phyloP scores from a whole-genome alignment of 2,888 invertebrate species.

The Balanococcus diminutus region DNA sequence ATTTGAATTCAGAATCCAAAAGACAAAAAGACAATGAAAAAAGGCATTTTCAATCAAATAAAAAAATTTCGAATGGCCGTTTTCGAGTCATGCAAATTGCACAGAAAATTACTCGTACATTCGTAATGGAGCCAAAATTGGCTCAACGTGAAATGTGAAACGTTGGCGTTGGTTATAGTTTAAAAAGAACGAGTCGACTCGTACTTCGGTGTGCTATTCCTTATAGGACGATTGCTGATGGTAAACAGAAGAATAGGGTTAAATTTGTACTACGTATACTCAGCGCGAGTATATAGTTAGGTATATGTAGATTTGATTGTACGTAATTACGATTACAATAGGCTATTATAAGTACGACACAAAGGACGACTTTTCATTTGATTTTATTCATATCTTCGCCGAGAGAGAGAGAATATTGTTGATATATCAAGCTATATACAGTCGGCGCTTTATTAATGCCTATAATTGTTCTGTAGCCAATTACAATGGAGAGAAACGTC shows the following conservation, averaged over 20 bases:
- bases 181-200: no score
- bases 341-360: constrained; percentile 11
- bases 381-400: neutral
- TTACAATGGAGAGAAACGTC: neutral
- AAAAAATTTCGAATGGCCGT: no score
- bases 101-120: no score
- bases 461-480: neutral
- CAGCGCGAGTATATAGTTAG: neutral
- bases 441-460: neutral
- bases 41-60: no score
- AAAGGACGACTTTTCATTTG: constrained; percentile 5
- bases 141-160: no score
- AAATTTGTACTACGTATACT: neutral
- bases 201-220: neutral
- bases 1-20: no score
- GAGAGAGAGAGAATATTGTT: neutral
- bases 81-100: no score
- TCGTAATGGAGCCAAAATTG: no score
- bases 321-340: neutral
- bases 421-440: neutral
- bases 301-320: neutral
- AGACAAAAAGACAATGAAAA: no score
- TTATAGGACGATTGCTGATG: neutral
- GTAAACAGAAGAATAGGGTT: neutral
- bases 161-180: no score